These are phyloP conservation scores for Eclectus roratus DNA, from an alignment of 2,113 vertebrate genomes.

Conservation along the genomic window DNA sequence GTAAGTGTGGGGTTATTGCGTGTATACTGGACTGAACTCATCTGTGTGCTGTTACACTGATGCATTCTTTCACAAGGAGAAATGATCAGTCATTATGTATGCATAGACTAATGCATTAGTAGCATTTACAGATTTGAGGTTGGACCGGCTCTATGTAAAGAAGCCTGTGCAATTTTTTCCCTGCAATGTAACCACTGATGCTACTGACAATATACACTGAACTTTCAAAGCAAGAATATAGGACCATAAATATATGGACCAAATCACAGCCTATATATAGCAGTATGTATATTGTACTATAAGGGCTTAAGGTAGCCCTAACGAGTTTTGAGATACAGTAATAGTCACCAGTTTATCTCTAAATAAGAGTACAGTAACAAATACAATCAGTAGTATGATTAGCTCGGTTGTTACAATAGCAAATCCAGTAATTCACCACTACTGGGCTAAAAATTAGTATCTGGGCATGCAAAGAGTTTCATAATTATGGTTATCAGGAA, in stretches of 20 bases:
- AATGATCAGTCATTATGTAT: background rate
- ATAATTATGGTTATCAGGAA: background rate
- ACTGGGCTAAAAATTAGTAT: background rate
- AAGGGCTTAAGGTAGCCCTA: background rate
- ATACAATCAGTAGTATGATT: background rate
- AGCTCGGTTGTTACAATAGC: rapidly evolving
- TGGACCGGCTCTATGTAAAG: background rate
- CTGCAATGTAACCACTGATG: rapidly evolving
- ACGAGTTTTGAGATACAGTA: background rate
- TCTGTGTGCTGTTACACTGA: background rate
- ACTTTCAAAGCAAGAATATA: background rate
- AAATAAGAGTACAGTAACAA: background rate
- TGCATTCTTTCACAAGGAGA: background rate
- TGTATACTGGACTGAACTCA: background rate
- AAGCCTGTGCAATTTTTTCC: background rate
- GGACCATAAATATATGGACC: background rate
- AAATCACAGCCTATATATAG: background rate
- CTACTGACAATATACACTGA: background rate
- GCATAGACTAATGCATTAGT: background rate
- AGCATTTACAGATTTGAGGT: background rate
- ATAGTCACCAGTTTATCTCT: background rate
- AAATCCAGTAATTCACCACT: background rate
- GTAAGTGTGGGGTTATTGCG: background rate
- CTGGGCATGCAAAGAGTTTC: background rate
- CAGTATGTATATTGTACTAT: background rate